These are phyloP conservation scores for Bibio marci DNA, from an alignment of 2,888 invertebrate species.

Conservation along the genomic window DNA sequence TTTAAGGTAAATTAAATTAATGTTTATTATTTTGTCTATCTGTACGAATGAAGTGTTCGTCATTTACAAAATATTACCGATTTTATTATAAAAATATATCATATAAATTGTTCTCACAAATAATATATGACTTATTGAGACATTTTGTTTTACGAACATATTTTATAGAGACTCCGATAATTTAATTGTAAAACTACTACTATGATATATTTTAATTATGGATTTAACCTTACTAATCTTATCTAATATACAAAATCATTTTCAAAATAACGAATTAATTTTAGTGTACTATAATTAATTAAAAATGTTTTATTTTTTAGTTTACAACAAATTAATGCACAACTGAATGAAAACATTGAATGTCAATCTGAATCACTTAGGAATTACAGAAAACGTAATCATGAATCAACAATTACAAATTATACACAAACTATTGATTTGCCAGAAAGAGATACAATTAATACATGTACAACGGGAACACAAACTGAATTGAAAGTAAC, in stretches of 20 bases:
- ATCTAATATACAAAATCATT: background rate
- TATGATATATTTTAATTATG: too few relatives aligned
- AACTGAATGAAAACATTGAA: conserved; percentile 37
- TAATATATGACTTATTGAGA: too few relatives aligned
- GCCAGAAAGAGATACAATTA: conserved; percentile 21
- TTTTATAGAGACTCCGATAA: too few relatives aligned
- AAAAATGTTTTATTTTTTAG: conserved; percentile 14
- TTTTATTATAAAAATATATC: conserved; percentile 4
- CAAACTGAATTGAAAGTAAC: conserved; percentile 32
- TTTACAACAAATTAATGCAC: conserved; percentile 31
- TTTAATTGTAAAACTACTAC: too few relatives aligned
- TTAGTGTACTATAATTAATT: background rate
- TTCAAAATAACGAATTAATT: background rate
- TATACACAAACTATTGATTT: conserved; percentile 16
- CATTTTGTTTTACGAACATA: too few relatives aligned
- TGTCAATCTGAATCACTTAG: conserved; percentile 23
- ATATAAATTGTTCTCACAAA: too few relatives aligned
- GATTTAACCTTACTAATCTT: too few relatives aligned
- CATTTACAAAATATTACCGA: background rate
- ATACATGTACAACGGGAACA: conserved; percentile 21
- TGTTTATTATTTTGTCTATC: background rate
- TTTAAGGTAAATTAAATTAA: conserved; percentile 19
- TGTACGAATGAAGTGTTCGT: background rate
- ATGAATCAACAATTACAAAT: conserved; percentile 27
- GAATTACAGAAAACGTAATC: background rate